Base-by-base conservation (phyloP, 2,888 invertebrate species). In the Xylocampa areola region DNA sequence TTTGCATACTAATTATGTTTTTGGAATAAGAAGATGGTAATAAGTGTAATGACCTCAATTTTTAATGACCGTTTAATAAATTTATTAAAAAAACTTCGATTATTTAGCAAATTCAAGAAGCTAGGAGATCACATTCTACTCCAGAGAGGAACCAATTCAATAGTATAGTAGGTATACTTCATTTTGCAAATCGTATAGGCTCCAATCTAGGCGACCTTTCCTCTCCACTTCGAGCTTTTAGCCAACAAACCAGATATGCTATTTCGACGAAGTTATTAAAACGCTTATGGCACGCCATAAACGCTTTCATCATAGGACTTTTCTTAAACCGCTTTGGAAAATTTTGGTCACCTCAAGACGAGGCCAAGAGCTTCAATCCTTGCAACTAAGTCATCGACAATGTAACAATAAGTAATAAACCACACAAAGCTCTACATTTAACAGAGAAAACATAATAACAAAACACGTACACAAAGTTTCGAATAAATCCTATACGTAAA, bases 1-100 rank as follows among this genome's bases (percentile, higher is more conserved):
- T 55, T 57, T 70, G 71, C 44, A 39, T 58, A 47, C 35, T 51
- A 44, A 73, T 47, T 64, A 11, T 0, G 23, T 41, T 17, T 43
- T 4, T 35, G 8, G 30, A 21, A 33, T 35, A 35, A n/a, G 47
- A 48, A 39, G 16, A 14, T 2, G n/a, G 10, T 13, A 23, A 6
- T 21, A 39, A 17, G 63, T 43, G 4, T 44, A 27, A 44, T 14
- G 55, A 54, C 41, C 54, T 16, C 4, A 2, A 2, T 16, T 33
- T 16, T 30, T 30, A 13, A 2, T 5, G n/a, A 30, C 5, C 2
- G 30, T 30, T 13, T 13, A 6, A n/a, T 30, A 2, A 30, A 7
- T 27, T 27, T 8, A 8, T 2, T 27, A 8, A 6, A 6, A 27
- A 6, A 27, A 2, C 4, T 27, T 27, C 27, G 6, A 6, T 7